A percentile compares a stretch with the other conserved stretches of the same genome.
Evolutionary conservation across 2,113 vertebrate genomes (phyloP).

Genomic region (Pica pica): DNA sequence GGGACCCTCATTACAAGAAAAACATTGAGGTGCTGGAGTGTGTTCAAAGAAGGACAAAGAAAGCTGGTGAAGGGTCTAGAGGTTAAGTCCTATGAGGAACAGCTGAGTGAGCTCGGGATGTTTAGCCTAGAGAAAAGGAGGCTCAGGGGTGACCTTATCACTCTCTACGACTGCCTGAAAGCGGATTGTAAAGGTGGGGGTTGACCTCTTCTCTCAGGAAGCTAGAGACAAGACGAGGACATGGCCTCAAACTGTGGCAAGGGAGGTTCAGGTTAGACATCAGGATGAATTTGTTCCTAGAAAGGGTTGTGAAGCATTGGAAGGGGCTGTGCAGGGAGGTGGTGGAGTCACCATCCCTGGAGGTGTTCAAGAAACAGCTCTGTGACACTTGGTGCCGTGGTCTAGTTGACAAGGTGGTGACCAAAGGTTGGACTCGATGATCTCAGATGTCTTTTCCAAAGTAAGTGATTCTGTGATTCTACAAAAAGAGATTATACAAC

Average conservation of each 20-base stretch:
- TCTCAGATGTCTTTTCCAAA: background rate
- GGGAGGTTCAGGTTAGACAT: background rate
- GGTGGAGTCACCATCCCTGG: background rate
- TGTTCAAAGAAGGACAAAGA: background rate
- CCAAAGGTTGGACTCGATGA: background rate
- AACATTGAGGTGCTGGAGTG: background rate
- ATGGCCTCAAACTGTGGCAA: background rate
- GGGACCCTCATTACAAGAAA: background rate
- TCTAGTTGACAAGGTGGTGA: background rate
- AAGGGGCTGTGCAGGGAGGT: rapidly evolving
- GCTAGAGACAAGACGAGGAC: background rate
- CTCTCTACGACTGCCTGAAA: background rate
- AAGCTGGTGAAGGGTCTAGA: background rate
- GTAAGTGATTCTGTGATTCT: background rate
- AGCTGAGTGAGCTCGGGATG: background rate
- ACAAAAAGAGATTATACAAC: background rate
- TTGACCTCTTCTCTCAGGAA: background rate
- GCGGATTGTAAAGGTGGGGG: background rate
- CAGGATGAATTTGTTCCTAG: background rate
- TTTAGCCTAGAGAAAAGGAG: background rate
- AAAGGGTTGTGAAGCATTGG: background rate
- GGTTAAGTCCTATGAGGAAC: background rate
- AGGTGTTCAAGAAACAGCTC: background rate
- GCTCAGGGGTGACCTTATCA: background rate
- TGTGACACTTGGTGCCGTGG: background rate